Percentiles rank a stretch among this genome's conserved stretches.
Conservation (phyloP, 2,797 vertebrate species). For the Centroberyx gerrardi region DNA sequence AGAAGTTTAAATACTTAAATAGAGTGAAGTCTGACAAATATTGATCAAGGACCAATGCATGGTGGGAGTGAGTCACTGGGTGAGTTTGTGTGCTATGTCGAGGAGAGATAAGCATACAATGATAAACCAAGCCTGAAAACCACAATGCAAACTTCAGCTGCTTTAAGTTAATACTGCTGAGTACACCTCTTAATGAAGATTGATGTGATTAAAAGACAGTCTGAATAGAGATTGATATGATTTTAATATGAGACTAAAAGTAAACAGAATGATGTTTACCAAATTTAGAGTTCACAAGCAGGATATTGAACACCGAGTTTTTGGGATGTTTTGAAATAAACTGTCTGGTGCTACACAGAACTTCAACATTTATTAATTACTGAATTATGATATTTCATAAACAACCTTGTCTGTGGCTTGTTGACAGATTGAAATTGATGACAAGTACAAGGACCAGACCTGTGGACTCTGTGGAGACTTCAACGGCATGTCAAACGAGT, state of each 20-base stretch:
- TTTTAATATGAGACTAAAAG: neutral
- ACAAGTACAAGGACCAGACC: constrained; percentile 82
- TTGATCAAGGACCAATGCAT: neutral
- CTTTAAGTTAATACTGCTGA: neutral
- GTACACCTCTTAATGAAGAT: neutral
- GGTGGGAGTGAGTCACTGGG: constrained; percentile 12
- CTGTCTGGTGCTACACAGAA: no score
- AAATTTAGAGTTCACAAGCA: no score
- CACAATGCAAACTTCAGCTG: neutral
- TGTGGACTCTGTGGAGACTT: constrained; percentile 93
- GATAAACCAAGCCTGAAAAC: no score
- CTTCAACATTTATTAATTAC: neutral
- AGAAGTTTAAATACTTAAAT: neutral
- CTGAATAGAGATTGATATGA: neutral
- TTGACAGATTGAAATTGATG: constrained; percentile 87
- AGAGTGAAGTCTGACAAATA: neutral
- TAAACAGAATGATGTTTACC: neutral
- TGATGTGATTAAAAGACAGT: neutral
- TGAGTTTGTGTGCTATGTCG: neutral
- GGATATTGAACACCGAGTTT: no score
- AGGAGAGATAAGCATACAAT: constrained; percentile 6
- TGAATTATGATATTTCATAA: neutral
- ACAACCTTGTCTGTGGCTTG: constrained; percentile 10
- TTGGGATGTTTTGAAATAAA: no score
- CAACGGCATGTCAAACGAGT: constrained; percentile 80